Percentiles rank a stretch among this genome's conserved stretches.
Conservation (phyloP, 2,888 invertebrate species). For the Drosophila meridiana region DNA sequence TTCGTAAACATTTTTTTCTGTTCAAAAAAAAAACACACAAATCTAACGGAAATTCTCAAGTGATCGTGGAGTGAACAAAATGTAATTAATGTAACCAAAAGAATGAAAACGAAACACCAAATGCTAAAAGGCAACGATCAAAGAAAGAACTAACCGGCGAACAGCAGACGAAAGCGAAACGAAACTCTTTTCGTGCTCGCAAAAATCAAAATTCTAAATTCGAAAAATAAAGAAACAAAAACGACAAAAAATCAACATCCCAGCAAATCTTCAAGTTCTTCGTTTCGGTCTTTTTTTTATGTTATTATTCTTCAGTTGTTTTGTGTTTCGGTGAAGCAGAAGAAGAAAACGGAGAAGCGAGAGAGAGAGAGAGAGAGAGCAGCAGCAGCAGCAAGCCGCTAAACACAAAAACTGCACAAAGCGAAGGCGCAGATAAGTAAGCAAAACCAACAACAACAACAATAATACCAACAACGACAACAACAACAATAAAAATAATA, state of each 20-base stretch:
- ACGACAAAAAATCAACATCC: constrained; percentile 18
- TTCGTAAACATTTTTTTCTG: constrained; percentile 75
- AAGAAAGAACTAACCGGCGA: constrained; percentile 53
- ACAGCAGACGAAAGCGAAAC: constrained; percentile 51
- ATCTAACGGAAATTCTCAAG: constrained; percentile 31
- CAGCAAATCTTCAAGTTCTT: constrained; percentile 46
- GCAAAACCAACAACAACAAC: constrained; percentile 47
- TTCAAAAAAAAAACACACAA: constrained; percentile 40
- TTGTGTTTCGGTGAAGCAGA: constrained; percentile 52
- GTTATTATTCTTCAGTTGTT: constrained; percentile 63
- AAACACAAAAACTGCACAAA: constrained; percentile 53
- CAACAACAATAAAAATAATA: constrained; percentile 20
- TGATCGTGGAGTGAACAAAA: constrained; percentile 56
- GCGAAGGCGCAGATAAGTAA: constrained; percentile 75
- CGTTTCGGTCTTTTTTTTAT: constrained; percentile 65
- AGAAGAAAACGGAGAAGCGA: constrained; percentile 19
- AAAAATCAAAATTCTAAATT: constrained; percentile 78
- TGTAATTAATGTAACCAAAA: constrained; percentile 40
- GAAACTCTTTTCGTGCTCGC: constrained; percentile 50
- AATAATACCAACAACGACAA: constrained; percentile 1
- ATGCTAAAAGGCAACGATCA: constrained; percentile 35
- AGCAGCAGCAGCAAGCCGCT: constrained; percentile 19
- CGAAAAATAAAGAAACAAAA: constrained; percentile 36
- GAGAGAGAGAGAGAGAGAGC: constrained; percentile 5
- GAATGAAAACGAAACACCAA: constrained; percentile 9